Base-by-base conservation (phyloP, 2,888 invertebrate genomes). In the Lithophane semibrunnea region DNA sequence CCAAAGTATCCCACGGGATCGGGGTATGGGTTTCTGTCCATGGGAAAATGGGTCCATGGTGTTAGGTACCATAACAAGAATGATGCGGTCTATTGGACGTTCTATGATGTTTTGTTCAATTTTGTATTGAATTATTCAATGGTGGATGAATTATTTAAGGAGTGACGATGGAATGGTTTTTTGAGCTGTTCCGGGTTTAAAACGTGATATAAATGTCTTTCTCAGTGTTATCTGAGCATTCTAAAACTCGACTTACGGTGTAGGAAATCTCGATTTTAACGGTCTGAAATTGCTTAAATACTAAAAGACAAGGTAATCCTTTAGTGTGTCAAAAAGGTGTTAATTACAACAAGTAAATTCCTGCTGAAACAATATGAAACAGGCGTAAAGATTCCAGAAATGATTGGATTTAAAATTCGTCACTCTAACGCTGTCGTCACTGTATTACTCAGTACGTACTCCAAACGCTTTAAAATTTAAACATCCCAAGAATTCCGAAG, bases 1-100 rank as follows among this genome's bases (percentile, higher is more conserved):
- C 77, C 60, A 63, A 60, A 79, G 67, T 77, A 80, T 90, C 90
- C 88, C 90, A 90, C 89, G 90, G 86, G 89, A 76, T 90, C 82
- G 67, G 67, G 73, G 88, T 89, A 85, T 86, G 69, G 80, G 76
- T 80, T 70, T 75, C 85, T 80, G 49, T 79, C 76, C 49, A 83
- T 88, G 88, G 80, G 88, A 84, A 82, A 83, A 79, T 86, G 73
- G 84, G 77, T 61, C 71, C 60, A 80, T 58, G 58, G 80, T 84
- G 73, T 74, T 72, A 61, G 70, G 44, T 79, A 72, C 80, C 77
- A 78, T 84, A 73, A 72, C 64, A 44, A 80, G 64, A 69, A 58
- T 44, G 66, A 65, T 63, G 65, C 76, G 84, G 82, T 84, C 76
- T 54, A 74, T 84, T 75, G 67, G 9, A 64, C 12, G 54, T 68